Evolutionary conservation across 2,888 invertebrate genomes (phyloP).

Genomic region (Machimus rusticus): DNA sequence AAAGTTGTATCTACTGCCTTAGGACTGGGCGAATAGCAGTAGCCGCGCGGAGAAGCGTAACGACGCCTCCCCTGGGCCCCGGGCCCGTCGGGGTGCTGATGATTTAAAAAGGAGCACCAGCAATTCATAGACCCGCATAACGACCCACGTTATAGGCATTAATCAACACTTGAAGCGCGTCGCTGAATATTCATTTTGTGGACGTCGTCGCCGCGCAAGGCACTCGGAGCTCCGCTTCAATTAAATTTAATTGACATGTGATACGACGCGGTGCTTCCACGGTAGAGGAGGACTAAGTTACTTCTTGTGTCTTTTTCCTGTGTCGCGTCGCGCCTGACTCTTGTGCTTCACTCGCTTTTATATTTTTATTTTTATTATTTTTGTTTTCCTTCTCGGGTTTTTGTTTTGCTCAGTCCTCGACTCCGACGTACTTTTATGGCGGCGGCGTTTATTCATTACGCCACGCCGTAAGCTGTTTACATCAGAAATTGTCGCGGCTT

Average conservation of each 20-base stretch:
- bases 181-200: constrained; percentile 28
- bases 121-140: constrained; percentile 34
- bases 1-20: background rate
- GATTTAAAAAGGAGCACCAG: constrained; percentile 12
- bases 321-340: background rate
- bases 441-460: background rate
- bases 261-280: constrained; percentile 5
- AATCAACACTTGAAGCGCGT: constrained; percentile 32
- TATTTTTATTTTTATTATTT: background rate
- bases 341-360: background rate
- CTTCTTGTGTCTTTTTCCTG: constrained; percentile 1
- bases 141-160: constrained; percentile 15
- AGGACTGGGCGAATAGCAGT: background rate
- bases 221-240: constrained; percentile 13
- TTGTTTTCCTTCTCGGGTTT: background rate
- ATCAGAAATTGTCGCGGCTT: background rate
- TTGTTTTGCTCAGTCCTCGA: background rate
- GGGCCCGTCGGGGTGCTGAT: background rate
- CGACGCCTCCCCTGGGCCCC: background rate
- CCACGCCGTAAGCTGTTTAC: background rate
- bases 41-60: background rate
- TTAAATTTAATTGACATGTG: constrained; percentile 38
- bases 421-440: background rate
- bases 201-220: background rate
- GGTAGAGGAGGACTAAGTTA: constrained; percentile 1